These are phyloP conservation scores for Scaptomyza pallida DNA, from an alignment of 1,140 invertebrate species.

Conservation along the genomic window DNA sequence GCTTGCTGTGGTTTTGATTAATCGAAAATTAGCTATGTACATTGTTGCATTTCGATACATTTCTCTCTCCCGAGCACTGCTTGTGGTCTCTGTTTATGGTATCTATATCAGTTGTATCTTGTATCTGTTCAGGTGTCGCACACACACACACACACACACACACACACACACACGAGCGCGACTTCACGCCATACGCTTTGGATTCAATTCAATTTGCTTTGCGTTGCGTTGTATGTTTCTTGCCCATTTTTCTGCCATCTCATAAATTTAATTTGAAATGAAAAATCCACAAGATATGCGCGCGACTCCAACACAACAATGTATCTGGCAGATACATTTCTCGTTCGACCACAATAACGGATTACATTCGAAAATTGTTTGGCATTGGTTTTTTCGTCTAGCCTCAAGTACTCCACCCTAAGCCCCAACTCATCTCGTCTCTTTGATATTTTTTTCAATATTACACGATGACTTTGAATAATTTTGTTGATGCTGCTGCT, in stretches of 20 bases:
- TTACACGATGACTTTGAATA: conserved; percentile 81
- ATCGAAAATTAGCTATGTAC: conserved; percentile 52
- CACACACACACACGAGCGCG: background rate
- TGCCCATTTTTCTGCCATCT: conserved; percentile 66
- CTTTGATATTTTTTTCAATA: conserved; percentile 64
- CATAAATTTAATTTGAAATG: conserved; percentile 83
- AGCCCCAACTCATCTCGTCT: background rate
- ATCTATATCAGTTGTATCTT: conserved; percentile 23
- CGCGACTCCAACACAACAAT: conserved; percentile 6
- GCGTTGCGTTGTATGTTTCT: conserved; percentile 41
- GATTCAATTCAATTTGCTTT: conserved; percentile 65
- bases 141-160: background rate
- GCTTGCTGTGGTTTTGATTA: conserved; percentile 55
- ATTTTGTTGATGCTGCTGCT: conserved; percentile 40
- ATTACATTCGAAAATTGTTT: conserved; percentile 81
- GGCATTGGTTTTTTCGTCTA: conserved; percentile 50
- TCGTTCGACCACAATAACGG: conserved; percentile 69
- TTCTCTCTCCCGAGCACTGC: background rate
- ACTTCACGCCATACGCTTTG: conserved; percentile 30
- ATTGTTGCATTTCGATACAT: conserved; percentile 19
- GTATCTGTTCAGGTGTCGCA: conserved; percentile 63
- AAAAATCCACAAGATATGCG: conserved; percentile 74
- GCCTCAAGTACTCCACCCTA: conserved; percentile 18
- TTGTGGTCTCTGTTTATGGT: conserved; percentile 25
- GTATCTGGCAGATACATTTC: conserved; percentile 51